Evolutionary conservation across 2,888 invertebrate genomes (phyloP).

Genomic region (Pantelozetes paolii): DNA sequence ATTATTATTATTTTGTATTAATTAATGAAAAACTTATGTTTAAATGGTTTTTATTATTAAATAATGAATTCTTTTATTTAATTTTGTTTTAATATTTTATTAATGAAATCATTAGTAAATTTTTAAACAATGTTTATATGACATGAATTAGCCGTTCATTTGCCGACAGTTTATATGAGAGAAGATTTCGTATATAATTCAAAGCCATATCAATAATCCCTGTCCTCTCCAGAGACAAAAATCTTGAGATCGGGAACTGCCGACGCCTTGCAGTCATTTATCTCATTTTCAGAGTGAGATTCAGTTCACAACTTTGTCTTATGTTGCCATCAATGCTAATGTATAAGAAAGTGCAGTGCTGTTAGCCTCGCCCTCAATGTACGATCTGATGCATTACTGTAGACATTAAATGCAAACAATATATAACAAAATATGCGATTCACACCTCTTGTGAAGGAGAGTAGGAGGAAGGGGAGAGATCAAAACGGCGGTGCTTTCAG

Average conservation of each 20-base stretch:
- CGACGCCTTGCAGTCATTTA: conserved; percentile 27
- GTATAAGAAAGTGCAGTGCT: conserved; percentile 10
- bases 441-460: conserved; percentile 10
- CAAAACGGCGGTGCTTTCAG: neutral
- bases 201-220: conserved; percentile 33
- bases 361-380: conserved; percentile 16
- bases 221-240: neutral
- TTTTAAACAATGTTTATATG: conserved; percentile 4
- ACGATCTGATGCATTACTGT: neutral
- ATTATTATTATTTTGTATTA: too few species aligned
- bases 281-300: conserved; percentile 24
- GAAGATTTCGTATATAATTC: conserved; percentile 17
- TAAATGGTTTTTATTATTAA: too few species aligned
- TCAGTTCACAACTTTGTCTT: neutral
- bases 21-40: too few species aligned
- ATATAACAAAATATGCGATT: neutral
- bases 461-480: neutral
- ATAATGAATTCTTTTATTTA: too few species aligned
- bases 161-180: neutral
- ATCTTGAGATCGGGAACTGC: neutral
- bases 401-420: neutral
- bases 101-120: neutral
- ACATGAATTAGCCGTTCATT: conserved; percentile 25
- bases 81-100: neutral
- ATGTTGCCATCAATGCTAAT: conserved; percentile 18